Evolutionary conservation across 2,888 invertebrate genomes (phyloP).

Genomic region (Leptinotarsa haldemani): DNA sequence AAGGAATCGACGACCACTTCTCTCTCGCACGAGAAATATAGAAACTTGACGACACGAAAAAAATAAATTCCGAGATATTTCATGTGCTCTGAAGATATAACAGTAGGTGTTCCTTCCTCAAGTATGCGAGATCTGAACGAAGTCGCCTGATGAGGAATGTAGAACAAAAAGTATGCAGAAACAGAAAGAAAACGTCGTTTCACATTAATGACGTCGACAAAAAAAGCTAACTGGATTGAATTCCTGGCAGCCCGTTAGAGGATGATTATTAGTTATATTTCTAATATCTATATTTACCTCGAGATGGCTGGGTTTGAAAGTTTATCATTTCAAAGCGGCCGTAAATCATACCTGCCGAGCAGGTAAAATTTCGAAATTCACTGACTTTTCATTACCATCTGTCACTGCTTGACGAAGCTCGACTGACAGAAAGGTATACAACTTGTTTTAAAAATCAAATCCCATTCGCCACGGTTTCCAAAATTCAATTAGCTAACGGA

Average conservation of each 20-base stretch:
- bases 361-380: conserved; percentile 49
- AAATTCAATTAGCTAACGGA: conserved; percentile 7
- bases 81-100: conserved; percentile 35
- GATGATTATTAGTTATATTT: conserved; percentile 38
- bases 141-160: conserved; percentile 37
- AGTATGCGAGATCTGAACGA: conserved; percentile 24
- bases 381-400: conserved; percentile 52
- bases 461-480: not conserved
- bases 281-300: conserved; percentile 57
- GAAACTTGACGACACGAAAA: conserved; percentile 27
- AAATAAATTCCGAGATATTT: conserved; percentile 36
- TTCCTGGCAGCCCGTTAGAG: conserved; percentile 37
- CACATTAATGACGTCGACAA: conserved; percentile 18
- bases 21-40: conserved; percentile 18
- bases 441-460: conserved; percentile 39
- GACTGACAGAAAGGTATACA: conserved; percentile 41
- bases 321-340: conserved; percentile 52
- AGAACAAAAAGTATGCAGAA: conserved; percentile 34
- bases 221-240: conserved; percentile 37
- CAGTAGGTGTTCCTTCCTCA: conserved; percentile 38
- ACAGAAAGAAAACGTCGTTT: conserved; percentile 31
- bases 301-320: conserved; percentile 51
- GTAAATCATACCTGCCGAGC: conserved; percentile 52
- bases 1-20: conserved; percentile 20
- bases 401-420: conserved; percentile 43